Base-by-base conservation (phyloP, 2,888 invertebrate species). In the Hylaea fasciaria region DNA sequence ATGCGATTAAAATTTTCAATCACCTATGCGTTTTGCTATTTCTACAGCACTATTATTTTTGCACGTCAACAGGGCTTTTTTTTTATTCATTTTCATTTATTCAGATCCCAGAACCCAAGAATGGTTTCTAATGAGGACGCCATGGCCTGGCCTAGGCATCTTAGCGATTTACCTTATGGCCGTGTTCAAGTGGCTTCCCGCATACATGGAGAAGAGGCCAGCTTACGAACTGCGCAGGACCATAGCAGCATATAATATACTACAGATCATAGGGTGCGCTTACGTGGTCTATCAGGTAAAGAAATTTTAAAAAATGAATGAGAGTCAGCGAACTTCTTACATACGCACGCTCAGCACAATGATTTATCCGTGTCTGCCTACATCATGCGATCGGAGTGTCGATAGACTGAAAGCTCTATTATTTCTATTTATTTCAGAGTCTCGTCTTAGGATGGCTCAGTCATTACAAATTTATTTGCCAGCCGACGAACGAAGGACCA, bases 91-190 rank as follows among this genome's bases (percentile, higher is more conserved):
- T 37, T 37, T 12, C 12, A 37, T 12, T 37, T 11, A 16, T 46
- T 46, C 77, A 95, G 95, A 95, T 88, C 89, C 90, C 1, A 87
- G 95, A 51, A 95, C 95, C 12, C 93, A 94, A 68, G 92, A 94
- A 65, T 95, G 95, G 94, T 94, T 95, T 44, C 86, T 97, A 54
- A 95, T 97, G 85, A 83, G 93, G 2, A 93, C 94, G 8, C 95
- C 96, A n/a, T 93, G 94, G 90, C 94, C 94, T 0, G 94, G 94
- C 0, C 53, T 95, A 41, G 71, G 81, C 0, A 83, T 96, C 22
- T 85, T 94, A 29, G 76, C 84, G 0, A 64, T 92, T 0, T 97
- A 97, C 80, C 86, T 97, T 50, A 84, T 94, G 61, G 89, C 95
- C 58, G 95, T 97, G 12, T 91, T 93, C 60, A 91, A 93, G 61